Percentiles rank a stretch among this genome's conserved stretches.
Conservation (phyloP, 2,797 vertebrate species). For the Ficedula albicollis region DNA sequence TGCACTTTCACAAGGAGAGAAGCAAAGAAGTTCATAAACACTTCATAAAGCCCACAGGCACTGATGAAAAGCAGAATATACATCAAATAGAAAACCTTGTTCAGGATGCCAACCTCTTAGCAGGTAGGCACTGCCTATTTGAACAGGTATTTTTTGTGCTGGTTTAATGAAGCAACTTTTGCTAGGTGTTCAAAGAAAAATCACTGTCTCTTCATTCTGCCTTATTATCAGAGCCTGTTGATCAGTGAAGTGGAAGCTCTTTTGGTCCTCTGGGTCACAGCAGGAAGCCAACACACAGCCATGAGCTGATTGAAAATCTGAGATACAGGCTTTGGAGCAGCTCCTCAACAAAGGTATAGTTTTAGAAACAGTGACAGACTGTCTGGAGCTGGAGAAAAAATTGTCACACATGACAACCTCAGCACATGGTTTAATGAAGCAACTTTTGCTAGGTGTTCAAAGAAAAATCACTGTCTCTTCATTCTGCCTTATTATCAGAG, state of each 20-base stretch:
- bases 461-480: background rate
- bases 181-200: background rate
- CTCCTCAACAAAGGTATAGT: background rate
- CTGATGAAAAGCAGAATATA: constrained; percentile 26
- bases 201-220: background rate
- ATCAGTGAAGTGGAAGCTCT: background rate
- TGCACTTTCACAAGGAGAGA: background rate
- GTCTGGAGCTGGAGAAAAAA: background rate
- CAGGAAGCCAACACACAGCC: background rate
- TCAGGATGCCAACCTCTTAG: background rate
- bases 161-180: constrained; percentile 25
- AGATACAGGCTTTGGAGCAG: background rate
- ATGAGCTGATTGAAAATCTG: background rate
- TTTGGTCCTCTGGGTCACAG: constrained; percentile 32
- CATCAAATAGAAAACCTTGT: background rate
- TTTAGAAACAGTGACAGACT: background rate
- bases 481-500: background rate
- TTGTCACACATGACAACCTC: too few relatives aligned
- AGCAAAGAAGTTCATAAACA: constrained; percentile 1
- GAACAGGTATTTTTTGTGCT: background rate
- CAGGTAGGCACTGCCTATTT: background rate
- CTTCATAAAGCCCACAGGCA: background rate
- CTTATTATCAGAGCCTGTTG: background rate
- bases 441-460: background rate
- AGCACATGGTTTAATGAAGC: constrained; percentile 44